These are phyloP conservation scores for Strigamia crassipes DNA, from an alignment of 2,888 invertebrate genomes.

Conservation along the genomic window DNA sequence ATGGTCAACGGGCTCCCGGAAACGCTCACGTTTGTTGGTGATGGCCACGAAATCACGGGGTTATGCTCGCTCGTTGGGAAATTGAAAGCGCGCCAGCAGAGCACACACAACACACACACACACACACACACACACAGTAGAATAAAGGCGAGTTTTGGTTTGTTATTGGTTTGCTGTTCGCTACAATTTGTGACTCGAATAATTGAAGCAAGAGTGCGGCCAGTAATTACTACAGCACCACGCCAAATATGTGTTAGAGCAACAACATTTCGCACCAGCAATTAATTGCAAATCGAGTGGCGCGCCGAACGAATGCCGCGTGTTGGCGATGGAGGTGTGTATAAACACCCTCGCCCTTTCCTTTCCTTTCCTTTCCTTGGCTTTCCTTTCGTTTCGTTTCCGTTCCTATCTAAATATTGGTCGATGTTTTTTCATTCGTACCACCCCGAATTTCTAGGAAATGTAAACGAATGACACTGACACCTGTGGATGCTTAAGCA, in stretches of 20 bases:
- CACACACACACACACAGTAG: background rate
- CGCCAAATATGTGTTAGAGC: constrained; percentile 30
- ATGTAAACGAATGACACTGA: background rate
- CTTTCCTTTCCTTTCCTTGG: background rate
- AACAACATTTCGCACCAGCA: constrained; percentile 18
- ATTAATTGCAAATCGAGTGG: constrained; percentile 35
- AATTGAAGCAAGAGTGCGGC: constrained; percentile 39
- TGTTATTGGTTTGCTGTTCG: constrained; percentile 15
- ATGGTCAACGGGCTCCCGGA: constrained; percentile 15
- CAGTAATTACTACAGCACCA: constrained; percentile 34
- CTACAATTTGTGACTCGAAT: constrained; percentile 35
- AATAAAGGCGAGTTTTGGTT: constrained; percentile 32
- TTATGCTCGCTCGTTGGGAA: constrained; percentile 34
- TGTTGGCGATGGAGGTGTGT: background rate
- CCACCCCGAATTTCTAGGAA: background rate
- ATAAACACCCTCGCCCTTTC: background rate
- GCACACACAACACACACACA: background rate
- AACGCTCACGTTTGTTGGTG: constrained; percentile 30
- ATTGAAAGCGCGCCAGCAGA: constrained; percentile 21
- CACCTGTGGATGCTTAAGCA: background rate
- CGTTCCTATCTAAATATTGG: background rate
- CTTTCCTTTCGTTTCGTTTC: too few relatives aligned
- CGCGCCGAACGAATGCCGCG: background rate
- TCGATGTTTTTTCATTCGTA: background rate
- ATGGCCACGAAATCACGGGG: constrained; percentile 33